Base-by-base conservation (phyloP, 2,113 vertebrate species). In the Mixornis gularis region DNA sequence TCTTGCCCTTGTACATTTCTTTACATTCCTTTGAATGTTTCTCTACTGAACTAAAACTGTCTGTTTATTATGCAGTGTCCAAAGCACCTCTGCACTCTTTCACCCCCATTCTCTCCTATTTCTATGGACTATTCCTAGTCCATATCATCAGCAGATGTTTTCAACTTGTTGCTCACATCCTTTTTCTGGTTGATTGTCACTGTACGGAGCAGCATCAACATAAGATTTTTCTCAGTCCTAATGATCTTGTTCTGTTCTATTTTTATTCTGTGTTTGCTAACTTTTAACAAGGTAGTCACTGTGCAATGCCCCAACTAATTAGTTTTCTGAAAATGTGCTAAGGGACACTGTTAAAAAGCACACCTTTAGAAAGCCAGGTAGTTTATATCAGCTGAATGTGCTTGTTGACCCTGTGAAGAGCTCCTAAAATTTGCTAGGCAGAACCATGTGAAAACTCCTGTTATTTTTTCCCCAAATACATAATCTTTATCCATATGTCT, bases 81-180 rank as follows among this genome's bases (percentile, higher is more conserved):
- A 65, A 65, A 90, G 7, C 2, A 51, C 7, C 12, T 80, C 41
- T 89, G 30, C 21, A 52, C 12, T 30, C 85, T 73, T 66, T 55
- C 59, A 72, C 6, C 10, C 56, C 4, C 26, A 10, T 85, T 77
- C 12, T 69, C 9, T 32, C 43, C 17, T 55, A 6, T 59, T 92
- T 24, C 56, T 87, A 38, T 60, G 58, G 7, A 38, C 58, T 27
- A 26, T 60, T 38, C 25, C 36, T 60, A 27, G 40, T 34, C 58
- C 0, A 0, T 40, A n/a, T 59, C 6, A 4, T 27, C 25, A 74
- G 4, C 13, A 76, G 43, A 60, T 4, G 0, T 40, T 72, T 86
- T 53, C 43, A 36, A 1, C 14, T 82, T 41, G 8, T 36, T 81
- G 30, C 15, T 81, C 21, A 17, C 10, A 4, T 34, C 18, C 49